phyloP scores from a whole-genome alignment of 2,888 invertebrate genomes.

The Drosophila fulvimacula region DNA sequence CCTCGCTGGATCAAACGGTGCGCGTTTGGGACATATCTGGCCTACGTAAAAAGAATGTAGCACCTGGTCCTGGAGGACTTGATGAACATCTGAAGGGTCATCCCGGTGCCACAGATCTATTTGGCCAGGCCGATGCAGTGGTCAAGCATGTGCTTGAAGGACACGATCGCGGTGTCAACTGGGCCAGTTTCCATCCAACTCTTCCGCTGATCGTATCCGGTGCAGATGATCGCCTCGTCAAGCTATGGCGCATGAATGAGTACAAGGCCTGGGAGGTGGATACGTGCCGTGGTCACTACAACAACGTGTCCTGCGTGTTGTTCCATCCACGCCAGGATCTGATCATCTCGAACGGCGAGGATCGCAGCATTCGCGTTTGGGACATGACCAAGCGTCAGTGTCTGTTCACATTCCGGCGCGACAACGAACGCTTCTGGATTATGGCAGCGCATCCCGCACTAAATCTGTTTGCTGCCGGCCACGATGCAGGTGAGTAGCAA shows the following conservation, averaged over 20 bases:
- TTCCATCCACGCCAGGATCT: conserved; percentile 99
- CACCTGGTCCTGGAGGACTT: conserved; percentile 96
- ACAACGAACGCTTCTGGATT: conserved; percentile 99
- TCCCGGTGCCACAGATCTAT: conserved; percentile 95
- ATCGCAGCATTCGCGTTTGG: conserved; percentile 99
- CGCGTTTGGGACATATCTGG: conserved; percentile 99
- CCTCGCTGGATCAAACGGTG: conserved; percentile 98
- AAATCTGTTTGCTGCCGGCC: conserved; percentile 99
- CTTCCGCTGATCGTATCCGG: conserved; percentile 98
- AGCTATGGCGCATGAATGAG: conserved; percentile 99
- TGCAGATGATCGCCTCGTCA: conserved; percentile 99
- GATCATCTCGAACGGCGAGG: conserved; percentile 98
- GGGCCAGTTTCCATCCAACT: conserved; percentile 98
- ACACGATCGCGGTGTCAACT: conserved; percentile 99
- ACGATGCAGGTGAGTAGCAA: conserved; percentile 95
- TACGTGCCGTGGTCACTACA: conserved; percentile 99
- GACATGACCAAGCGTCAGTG: conserved; percentile 98
- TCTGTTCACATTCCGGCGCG: conserved; percentile 95
- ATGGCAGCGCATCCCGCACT: conserved; percentile 96
- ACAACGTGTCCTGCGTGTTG: conserved; percentile 98
- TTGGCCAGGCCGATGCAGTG: conserved; percentile 96
- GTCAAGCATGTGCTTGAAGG: conserved; percentile 96
- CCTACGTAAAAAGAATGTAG: conserved; percentile 97
- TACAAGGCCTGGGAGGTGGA: conserved; percentile 99
- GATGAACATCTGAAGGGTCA: conserved; percentile 95